Percentiles rank a stretch among this genome's conserved stretches.
phyloP scores from a whole-genome alignment of 2,888 invertebrate species.

The Lumbricus terrestris region DNA sequence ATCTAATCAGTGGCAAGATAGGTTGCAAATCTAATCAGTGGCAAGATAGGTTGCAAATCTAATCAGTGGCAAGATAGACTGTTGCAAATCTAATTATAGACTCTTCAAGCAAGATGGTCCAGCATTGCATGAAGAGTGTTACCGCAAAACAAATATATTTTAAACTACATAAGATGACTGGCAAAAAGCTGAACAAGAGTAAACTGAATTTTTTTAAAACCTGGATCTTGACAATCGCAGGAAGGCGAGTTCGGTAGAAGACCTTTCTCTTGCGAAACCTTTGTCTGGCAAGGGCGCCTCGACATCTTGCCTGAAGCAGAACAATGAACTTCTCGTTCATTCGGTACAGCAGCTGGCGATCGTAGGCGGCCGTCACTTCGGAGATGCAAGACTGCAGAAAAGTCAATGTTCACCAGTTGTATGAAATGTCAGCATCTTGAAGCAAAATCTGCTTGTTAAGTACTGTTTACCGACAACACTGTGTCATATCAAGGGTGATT shows the following conservation, averaged over 20 bases:
- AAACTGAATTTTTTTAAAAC: conserved; percentile 41
- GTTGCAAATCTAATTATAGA: too few relatives aligned
- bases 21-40: too few relatives aligned
- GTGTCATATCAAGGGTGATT: too few relatives aligned
- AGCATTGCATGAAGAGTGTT: too few relatives aligned
- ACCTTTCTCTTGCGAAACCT: conserved; percentile 28
- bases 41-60: too few relatives aligned
- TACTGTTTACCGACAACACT: too few relatives aligned
- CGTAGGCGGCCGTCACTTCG: conserved; percentile 52
- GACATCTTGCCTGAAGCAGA: conserved; percentile 66
- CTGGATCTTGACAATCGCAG: conserved; percentile 57
- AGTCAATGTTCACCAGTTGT: neutral
- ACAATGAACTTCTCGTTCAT: conserved; percentile 59
- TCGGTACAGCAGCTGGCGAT: conserved; percentile 51
- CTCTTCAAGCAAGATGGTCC: too few relatives aligned
- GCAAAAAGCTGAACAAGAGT: too few relatives aligned
- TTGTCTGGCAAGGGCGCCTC: conserved; percentile 66
- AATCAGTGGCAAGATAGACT: too few relatives aligned
- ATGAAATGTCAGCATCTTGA: too few relatives aligned
- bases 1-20: too few relatives aligned
- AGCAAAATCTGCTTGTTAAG: too few relatives aligned
- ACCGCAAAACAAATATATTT: neutral
- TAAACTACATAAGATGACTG: neutral
- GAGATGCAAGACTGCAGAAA: conserved; percentile 47
- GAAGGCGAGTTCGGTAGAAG: conserved; percentile 49